Evolutionary conservation across 2,113 vertebrate species (phyloP).

Genomic region (Scomber scombrus): DNA sequence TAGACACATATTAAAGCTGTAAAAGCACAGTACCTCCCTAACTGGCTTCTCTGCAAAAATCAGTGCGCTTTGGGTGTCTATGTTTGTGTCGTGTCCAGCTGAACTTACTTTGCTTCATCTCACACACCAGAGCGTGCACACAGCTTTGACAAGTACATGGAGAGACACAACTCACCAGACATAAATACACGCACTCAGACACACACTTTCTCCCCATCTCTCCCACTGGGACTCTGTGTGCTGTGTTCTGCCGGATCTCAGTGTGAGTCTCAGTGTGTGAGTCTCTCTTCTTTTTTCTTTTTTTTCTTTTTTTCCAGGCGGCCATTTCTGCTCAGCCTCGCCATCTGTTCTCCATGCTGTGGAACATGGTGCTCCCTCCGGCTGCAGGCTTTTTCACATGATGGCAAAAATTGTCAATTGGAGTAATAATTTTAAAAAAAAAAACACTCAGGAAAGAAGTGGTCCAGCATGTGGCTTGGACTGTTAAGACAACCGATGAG

Average conservation of each 20-base stretch:
- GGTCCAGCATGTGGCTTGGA: slow-evolving; percentile 1
- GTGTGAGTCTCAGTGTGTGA: slow-evolving; percentile 57
- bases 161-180: slow-evolving; percentile 49
- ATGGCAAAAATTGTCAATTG: slow-evolving; percentile 68
- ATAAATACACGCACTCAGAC: slow-evolving; percentile 34
- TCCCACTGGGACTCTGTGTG: slow-evolving; percentile 56
- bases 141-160: slow-evolving; percentile 65
- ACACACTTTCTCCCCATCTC: slow-evolving; percentile 28
- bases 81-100: slow-evolving; percentile 38
- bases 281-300: slow-evolving; percentile 26
- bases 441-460: slow-evolving; percentile 18
- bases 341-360: slow-evolving; percentile 81
- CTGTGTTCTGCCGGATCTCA: slow-evolving; percentile 62
- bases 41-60: slow-evolving; percentile 3
- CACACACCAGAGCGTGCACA: slow-evolving; percentile 56
- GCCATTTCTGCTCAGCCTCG: slow-evolving; percentile 58
- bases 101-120: slow-evolving; percentile 53
- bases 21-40: slow-evolving; percentile 27
- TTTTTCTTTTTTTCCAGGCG: slow-evolving; percentile 52
- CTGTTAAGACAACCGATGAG: neutral
- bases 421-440: neutral
- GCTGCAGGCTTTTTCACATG: slow-evolving; percentile 64
- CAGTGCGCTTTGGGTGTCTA: neutral
- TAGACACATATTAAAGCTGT: slow-evolving; percentile 59
- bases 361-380: slow-evolving; percentile 71